Conservation (phyloP, 2,888 invertebrate genomes). For the Lepidonotus clava region DNA sequence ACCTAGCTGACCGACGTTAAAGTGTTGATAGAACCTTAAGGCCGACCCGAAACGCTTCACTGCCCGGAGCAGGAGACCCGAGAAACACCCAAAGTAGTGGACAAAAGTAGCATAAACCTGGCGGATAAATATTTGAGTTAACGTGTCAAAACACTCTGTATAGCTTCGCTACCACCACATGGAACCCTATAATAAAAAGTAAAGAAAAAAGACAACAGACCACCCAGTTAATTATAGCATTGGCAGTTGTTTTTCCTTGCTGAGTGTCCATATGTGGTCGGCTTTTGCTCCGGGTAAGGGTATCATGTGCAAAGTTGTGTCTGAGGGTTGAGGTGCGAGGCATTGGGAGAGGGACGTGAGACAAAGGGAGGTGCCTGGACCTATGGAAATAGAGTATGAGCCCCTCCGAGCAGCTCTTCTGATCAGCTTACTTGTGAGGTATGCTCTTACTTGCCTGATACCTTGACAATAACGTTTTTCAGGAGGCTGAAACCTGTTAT, state of each 20-base stretch:
- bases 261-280: background rate
- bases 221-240: background rate
- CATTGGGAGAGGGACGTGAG: background rate
- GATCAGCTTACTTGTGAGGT: too few relatives aligned
- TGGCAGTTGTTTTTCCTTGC: background rate
- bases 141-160: background rate
- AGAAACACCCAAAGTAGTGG: too few relatives aligned
- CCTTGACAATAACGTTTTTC: too few relatives aligned
- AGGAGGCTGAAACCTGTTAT: too few relatives aligned
- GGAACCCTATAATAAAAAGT: background rate
- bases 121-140: background rate
- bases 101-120: too few relatives aligned
- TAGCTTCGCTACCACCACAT: background rate
- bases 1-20: too few relatives aligned
- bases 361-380: background rate
- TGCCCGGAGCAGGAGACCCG: too few relatives aligned
- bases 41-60: too few relatives aligned
- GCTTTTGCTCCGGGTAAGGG: background rate
- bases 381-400: too few relatives aligned
- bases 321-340: background rate
- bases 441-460: too few relatives aligned
- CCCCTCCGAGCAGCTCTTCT: too few relatives aligned
- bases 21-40: too few relatives aligned
- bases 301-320: background rate
- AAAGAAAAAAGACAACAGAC: background rate